Base-by-base conservation (phyloP, 2,888 invertebrate genomes). In the Caenorhabditis sulstoni region DNA sequence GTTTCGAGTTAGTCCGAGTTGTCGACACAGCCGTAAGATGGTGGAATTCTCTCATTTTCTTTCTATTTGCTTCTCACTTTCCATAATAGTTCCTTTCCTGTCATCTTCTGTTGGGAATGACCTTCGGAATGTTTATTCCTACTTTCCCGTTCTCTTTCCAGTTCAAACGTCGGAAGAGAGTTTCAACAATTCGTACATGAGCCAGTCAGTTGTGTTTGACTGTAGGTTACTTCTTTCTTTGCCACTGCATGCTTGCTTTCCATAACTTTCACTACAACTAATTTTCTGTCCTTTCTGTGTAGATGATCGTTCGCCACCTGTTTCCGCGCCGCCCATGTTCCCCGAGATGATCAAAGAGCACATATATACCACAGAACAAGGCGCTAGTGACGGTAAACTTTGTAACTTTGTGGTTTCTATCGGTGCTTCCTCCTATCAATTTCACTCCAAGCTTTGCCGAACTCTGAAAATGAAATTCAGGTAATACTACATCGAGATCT, bases 201-300 rank as follows among this genome's bases (percentile, higher is more conserved):
- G 66, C 66, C 65, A 67, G 39, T 77, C 77, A 55, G 77, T 70
- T 55, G 66, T 71, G 53, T 68, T 71, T 11, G 78, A 78, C 45
- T 78, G 78, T 78, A 71, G 78, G 78, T 78, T 71, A 41, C 55
- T 9, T 16, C 57, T 65, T 41, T 20, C 58, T 73, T 49, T 35
- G 47, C 47, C 47, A 3, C 18, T 22, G 64, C 57, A 53, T 65
- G 76, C 37, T 44, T 64, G 62, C 39, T 41, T 64, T 23, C 4
- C 57, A 68, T 57, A 53, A 45, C 50, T 55, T 45, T 62, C 53
- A 62, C 16, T 55, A 29, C 62, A n/a, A 53, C 57, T 49, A 29
- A 29, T 29, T 29, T 29, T 29, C 29, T 29, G 7, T 29, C 29
- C 29, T 29, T 29, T 7, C 29, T 49, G 62, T 64, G 55, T 62